Base-by-base conservation (phyloP, 2,888 invertebrate species). In the Leptura quadrifasciata region DNA sequence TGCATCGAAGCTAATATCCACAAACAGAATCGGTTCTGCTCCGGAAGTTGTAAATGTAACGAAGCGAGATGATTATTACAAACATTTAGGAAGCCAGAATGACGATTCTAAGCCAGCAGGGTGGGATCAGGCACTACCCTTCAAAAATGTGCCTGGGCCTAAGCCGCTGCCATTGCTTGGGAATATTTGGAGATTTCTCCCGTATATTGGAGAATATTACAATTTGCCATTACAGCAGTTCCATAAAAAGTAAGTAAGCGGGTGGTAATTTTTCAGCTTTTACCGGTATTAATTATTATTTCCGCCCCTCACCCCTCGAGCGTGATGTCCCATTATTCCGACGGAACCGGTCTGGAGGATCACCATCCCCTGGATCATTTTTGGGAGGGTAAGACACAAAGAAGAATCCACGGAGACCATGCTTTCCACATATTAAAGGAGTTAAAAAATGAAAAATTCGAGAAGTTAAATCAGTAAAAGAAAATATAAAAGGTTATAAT, bases 161-260 rank as follows among this genome's bases (percentile, higher is more conserved):
- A 85, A 85, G 77, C 83, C 86, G 2, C n/a, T 84, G n/a, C 87
- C 87, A 0, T 31, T 87, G 21, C 60, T 87, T 18, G 87, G 87
- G 31, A 87, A 87, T 75, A 35, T 81, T 6, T 86, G 82, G 83
- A 78, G 86, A 74, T 87, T 86, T 76, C 39, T 87, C 1, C 86
- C 86, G 0, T 76, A 74, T 31, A 67, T 84, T 70, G 86, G 86
- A 17, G 82, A 84, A 10, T 85, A 79, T 76, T 71, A 84, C 63
- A 81, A 81, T 17, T 20, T 80, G 8, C 76, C 82, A 39, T 61
- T 81, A 15, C 12, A 79, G 12, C 74, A 81, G 12, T 63, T 85
- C 24, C 80, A 82, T 39, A 72, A 73, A 78, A 47, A 2, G 84
- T 84, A 80, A 75, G 73, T 75, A 12, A n/a, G n/a, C n/a, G n/a